phyloP scores from a whole-genome alignment of 1,140 invertebrate species.

The Pseudomyrmex pallidus region DNA sequence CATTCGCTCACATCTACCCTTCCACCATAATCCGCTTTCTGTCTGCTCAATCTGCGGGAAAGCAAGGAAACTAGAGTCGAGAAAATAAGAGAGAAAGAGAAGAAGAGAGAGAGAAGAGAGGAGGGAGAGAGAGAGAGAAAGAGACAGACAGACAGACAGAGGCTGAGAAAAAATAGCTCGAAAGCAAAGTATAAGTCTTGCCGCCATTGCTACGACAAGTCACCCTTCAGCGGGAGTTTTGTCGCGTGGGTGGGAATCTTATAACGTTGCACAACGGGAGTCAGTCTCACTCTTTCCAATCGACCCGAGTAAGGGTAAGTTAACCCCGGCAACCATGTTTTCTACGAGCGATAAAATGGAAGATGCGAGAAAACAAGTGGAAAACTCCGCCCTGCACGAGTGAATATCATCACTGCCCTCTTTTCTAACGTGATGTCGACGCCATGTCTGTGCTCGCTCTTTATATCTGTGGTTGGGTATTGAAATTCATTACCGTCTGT shows the following conservation, averaged over 20 bases:
- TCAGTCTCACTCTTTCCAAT: conserved; percentile 42
- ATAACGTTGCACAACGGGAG: conserved; percentile 65
- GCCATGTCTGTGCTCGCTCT: conserved; percentile 62
- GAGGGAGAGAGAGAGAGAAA: too few species aligned
- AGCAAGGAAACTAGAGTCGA: conserved; percentile 69
- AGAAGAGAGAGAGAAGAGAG: too few species aligned
- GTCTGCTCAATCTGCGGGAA: background rate
- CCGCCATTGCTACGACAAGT: conserved; percentile 83
- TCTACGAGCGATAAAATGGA: background rate
- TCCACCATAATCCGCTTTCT: conserved; percentile 13
- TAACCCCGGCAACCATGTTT: conserved; percentile 39
- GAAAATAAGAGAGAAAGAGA: conserved; percentile 70
- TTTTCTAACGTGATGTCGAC: conserved; percentile 17
- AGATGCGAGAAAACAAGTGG: conserved; percentile 68
- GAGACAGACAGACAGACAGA: too few species aligned
- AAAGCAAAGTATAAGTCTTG: conserved; percentile 84
- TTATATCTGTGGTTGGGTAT: conserved; percentile 63
- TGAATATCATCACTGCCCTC: conserved; percentile 81
- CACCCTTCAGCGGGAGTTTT: conserved; percentile 82
- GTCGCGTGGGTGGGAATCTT: conserved; percentile 70
- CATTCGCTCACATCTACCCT: conserved; percentile 50
- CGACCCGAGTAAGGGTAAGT: conserved; percentile 59
- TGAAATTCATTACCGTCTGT: conserved; percentile 73
- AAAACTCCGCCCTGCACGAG: conserved; percentile 84
- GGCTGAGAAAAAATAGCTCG: conserved; percentile 65